Evolutionary conservation across 1,140 invertebrate species (phyloP), one percentile per base, ranked within the genome.

Genomic region (Zaprionus taronus): DNA sequence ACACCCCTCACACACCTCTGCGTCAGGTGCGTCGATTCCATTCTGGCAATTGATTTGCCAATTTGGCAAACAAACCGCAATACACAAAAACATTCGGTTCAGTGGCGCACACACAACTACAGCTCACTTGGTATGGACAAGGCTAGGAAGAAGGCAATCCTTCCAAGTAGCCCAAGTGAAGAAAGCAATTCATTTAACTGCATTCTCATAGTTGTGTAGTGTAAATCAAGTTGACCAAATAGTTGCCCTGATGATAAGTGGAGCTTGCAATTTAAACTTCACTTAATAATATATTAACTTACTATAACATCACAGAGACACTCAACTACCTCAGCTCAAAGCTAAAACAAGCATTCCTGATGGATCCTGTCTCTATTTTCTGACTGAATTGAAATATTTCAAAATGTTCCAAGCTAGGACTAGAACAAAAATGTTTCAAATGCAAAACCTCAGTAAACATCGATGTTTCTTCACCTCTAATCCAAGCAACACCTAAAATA

Each of bases 41-140:
- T 58, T 20, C 60, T 47, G 75, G 58, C 82, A 85, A 85, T 84
- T 84, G 82, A 85, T 84, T 85, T 84, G 78, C 58, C 81, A 84
- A 84, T 81, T 84, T 79, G 68, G 41, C 75, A 74, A 81, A 79
- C 61, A 78, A 85, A 84, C 80, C 38, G 62, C 64, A 64, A 53
- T 49, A 58, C 60, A 38, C 60, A 60, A 41, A 53, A 72, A 65
- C 51, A 67, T 78, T 69, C 67, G 82, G 73, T 55, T 78, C 69
- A 81, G 22, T 81, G 74, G 58, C 15, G 65, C 73, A 64, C 62
- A 72, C 69, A 72, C 69, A 76, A 76, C 72, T 72, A 71, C 73
- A 58, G 63, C 60, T 73, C 73, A 72, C 58, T 77, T 69, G 67
- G 28, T 36, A 49, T 64, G 26, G 38, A 55, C 38, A 63, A 58